These are phyloP conservation scores for Bellardia bayeri DNA, from an alignment of 2,888 invertebrate genomes.

Conservation along the genomic window DNA sequence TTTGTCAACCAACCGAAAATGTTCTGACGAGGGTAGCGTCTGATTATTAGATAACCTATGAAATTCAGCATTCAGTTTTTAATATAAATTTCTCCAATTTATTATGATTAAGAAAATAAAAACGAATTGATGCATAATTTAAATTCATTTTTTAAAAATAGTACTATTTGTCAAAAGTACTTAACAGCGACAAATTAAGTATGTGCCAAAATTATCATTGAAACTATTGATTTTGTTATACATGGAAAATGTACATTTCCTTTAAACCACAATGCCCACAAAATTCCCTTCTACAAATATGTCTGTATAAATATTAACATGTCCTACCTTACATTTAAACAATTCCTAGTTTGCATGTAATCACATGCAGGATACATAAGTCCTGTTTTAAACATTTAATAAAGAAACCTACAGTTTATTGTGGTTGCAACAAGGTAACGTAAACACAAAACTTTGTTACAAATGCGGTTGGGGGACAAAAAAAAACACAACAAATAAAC, in stretches of 20 bases:
- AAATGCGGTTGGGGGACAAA: not conserved
- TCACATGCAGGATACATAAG: slow-evolving; percentile 32
- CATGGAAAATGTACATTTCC: too few relatives aligned
- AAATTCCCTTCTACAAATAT: not conserved
- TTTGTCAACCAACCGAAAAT: too few relatives aligned
- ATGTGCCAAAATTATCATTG: too few relatives aligned
- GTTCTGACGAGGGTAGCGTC: too few relatives aligned
- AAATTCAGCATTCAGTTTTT: too few relatives aligned
- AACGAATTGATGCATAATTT: not conserved
- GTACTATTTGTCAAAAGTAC: too few relatives aligned
- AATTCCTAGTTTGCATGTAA: slow-evolving; percentile 12
- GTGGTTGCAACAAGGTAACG: not conserved
- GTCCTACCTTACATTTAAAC: not conserved
- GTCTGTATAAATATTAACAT: not conserved
- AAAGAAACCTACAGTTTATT: slow-evolving; percentile 2
- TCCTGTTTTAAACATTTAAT: slow-evolving; percentile 34
- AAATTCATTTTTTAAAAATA: not conserved
- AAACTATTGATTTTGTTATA: too few relatives aligned
- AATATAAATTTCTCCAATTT: too few relatives aligned
- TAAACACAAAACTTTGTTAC: not conserved
- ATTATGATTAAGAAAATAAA: too few relatives aligned
- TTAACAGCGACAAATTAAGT: too few relatives aligned
- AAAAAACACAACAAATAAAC: not conserved
- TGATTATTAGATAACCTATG: too few relatives aligned
- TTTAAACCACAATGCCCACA: too few relatives aligned